Conservation (phyloP, 2,113 vertebrate species). For the Nymphicus hollandicus region DNA sequence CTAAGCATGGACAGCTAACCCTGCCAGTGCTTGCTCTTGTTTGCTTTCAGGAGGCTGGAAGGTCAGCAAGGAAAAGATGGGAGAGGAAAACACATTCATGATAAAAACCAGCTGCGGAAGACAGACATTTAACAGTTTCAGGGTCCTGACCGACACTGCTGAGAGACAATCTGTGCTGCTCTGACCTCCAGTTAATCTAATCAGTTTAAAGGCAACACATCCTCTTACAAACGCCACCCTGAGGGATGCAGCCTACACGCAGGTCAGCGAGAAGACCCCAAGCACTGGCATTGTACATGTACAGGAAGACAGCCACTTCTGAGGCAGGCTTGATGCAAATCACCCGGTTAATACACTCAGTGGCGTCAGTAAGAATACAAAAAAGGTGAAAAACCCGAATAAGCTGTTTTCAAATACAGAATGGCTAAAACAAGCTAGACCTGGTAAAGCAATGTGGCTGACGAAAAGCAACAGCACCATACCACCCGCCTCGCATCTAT, state of each 20-base stretch:
- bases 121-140: not conserved
- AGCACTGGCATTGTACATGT: fast-evolving
- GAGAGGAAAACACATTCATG: not conserved
- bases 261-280: not conserved
- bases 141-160: not conserved
- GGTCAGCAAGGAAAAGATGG: not conserved
- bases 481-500: fast-evolving
- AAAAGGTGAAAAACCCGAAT: not conserved
- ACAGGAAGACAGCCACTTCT: not conserved
- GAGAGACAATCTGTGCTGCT: not conserved
- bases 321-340: not conserved
- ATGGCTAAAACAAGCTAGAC: not conserved
- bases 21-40: not conserved
- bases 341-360: not conserved
- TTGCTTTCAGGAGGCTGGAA: not conserved
- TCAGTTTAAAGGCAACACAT: not conserved
- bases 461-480: not conserved
- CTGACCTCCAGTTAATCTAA: not conserved
- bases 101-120: not conserved
- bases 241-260: fast-evolving
- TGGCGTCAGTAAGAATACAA: not conserved
- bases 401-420: not conserved
- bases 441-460: not conserved
- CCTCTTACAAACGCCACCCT: not conserved
- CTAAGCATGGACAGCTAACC: not conserved